Base-by-base conservation (phyloP, 2,113 vertebrate genomes). In the Malaclemys terrapin region DNA sequence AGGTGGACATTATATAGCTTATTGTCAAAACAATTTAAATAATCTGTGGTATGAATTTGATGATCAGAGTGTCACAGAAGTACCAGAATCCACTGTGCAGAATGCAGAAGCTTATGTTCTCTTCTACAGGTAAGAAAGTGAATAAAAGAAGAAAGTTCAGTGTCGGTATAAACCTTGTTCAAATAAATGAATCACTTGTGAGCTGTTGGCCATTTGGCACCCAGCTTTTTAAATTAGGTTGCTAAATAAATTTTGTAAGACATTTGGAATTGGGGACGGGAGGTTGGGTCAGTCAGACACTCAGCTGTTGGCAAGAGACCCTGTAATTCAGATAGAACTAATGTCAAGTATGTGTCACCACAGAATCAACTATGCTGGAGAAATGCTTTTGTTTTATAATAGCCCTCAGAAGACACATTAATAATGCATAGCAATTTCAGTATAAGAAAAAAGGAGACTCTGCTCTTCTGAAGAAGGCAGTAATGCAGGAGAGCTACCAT, bases 1-100 rank as follows among this genome's bases (percentile, higher is more conserved):
- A 99, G 99, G 99, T 97, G 99, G 99, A 87, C 99, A 99, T 97
- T 99, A 99, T 93, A 99, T 99, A 89, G 99, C 99, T 76, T 99
- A 99, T 97, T 99, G 99, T 97, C 98, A 99, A 96, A 99, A 99
- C 81, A 99, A 99, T 76, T 97, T 99, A 91, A 99, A 99, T 98
- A 99, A 99, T 89, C 98, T 98, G 89, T 99, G 99, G 99, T 99
- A 99, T 94, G 99, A 99, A 97, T 99, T 99, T 97, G 99, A 99
- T 83, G 99, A 99, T 98, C 99, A 99, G 93, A 99, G 99, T 54
- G 99, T 99, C 93, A 99, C 99, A 13, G 99, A 99, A 98, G 99
- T 99, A 88, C 98, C 99, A 0, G 99, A 99, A 96, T 99, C 99
- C 83, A 99, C 98, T 12, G 99, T 99, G 75, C 99, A 99, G 98